phyloP scores from a whole-genome alignment of 1,140 invertebrate species.

The Anagrus nilaparvatae region DNA sequence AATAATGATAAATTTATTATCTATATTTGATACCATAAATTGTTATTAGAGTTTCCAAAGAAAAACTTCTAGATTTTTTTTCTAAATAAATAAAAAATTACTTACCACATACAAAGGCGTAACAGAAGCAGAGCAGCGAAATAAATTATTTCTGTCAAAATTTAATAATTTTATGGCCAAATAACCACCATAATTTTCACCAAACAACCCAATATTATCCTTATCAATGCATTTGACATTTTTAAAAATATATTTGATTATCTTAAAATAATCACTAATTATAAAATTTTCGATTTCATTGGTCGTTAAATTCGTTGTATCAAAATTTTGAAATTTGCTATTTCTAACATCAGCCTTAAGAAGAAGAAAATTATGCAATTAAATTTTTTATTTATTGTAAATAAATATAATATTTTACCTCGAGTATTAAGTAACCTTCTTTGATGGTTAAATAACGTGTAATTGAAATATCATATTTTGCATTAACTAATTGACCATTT shows the following conservation, averaged over 20 bases:
- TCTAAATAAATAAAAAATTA: too few relatives aligned
- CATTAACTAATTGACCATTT: background rate
- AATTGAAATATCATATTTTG: background rate
- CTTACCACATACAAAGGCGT: too few relatives aligned
- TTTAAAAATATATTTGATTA: background rate
- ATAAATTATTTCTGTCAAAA: background rate
- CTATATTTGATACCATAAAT: too few relatives aligned
- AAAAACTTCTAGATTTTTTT: too few relatives aligned
- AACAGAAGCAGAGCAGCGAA: constrained; percentile 8
- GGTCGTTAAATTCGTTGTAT: background rate
- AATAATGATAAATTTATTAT: too few relatives aligned
- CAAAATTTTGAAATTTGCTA: constrained; percentile 7
- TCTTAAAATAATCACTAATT: constrained; percentile 4
- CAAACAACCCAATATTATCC: constrained; percentile 1
- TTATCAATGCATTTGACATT: constrained; percentile 5
- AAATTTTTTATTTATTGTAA: too few relatives aligned
- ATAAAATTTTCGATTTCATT: background rate
- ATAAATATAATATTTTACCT: too few relatives aligned
- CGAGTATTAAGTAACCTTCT: constrained; percentile 2
- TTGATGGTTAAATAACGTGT: background rate
- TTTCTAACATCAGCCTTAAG: constrained; percentile 11
- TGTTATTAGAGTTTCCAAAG: background rate
- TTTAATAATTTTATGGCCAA: constrained; percentile 8
- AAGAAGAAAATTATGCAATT: too few relatives aligned
- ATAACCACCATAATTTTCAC: constrained; percentile 13